Conservation (phyloP, 2,797 vertebrate species). For the Meriones psammophilus region DNA sequence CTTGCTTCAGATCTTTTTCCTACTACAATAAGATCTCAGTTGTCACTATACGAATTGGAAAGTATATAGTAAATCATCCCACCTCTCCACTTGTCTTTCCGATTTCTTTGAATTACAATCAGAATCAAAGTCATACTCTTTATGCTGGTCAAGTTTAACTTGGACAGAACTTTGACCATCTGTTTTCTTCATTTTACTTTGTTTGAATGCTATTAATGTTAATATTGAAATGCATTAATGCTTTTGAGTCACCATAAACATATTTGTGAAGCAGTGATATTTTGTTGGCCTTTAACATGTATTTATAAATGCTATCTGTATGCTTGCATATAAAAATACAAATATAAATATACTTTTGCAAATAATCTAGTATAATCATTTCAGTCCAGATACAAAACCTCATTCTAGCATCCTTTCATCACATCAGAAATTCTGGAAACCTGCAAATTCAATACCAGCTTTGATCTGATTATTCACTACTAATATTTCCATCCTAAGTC, state of each 20-base stretch:
- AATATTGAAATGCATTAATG: constrained; percentile 32
- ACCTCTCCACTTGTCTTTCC: not conserved
- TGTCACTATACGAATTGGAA: not conserved
- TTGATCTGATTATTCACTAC: not conserved
- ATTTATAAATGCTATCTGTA: constrained; percentile 45
- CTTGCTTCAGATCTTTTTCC: not conserved
- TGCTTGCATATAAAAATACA: constrained; percentile 38
- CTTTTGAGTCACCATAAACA: not conserved
- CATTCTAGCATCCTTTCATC: not conserved
- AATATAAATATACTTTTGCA: not conserved
- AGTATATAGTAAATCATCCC: not conserved
- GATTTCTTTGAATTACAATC: not conserved
- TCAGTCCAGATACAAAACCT: not conserved
- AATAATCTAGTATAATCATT: not conserved
- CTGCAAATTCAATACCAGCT: not conserved
- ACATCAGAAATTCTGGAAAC: constrained; percentile 18
- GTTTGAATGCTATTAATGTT: not conserved
- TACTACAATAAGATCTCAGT: not conserved
- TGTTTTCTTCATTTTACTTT: constrained; percentile 38
- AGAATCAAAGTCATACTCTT: constrained; percentile 15
- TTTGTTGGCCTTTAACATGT: constrained; percentile 37
- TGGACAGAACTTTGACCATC: not conserved
- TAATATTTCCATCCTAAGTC: not conserved
- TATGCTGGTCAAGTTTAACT: not conserved
- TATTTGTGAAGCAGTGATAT: not conserved